Base-by-base conservation (phyloP, 2,797 vertebrate species). In the Lates japonicus region DNA sequence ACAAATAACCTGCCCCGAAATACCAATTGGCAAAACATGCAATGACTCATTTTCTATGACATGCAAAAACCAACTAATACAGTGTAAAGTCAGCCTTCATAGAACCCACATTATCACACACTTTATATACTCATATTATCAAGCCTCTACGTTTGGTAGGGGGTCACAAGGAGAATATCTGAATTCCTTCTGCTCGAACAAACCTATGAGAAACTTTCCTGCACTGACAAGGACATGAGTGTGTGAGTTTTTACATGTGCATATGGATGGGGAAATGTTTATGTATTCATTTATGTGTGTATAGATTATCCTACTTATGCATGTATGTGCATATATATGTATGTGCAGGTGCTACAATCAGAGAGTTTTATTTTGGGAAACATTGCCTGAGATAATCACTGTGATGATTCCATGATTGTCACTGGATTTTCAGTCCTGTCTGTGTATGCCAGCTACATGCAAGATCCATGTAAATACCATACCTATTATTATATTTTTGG, bases 401-500 rank as follows among this genome's bases (percentile, higher is more conserved):
- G 29, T 6, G 51, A 39, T 12, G 20, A 70, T 70, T 54, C n/a
- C 8, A 41, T 25, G 17, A 69, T 64, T 49, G 49, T 62, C 8
- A 13, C 1, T 20, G 66, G 69, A 74, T 78, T 80, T 73, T 31
- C 59, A 19, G 48, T 29, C 65, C 25, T 22, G 10, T 51, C 7
- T 46, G 17, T 37, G 37, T 48, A 14, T 52, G 68, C 41, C 60
- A 66, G 49, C 51, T 48, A 44, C 63, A 81, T 64, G 63, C 31
- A 13, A 46, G 37, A 63, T 63, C 29, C 42, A 73, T 68, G 80
- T 61, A 51, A 82, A 79, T 9, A 69, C 59, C 31, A 42, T 48
- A 78, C 60, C 42, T 57, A 31, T 57, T 39, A 11, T 69, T 13
- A 46, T 31, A 70, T 74, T 75, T 86, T 70, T 37, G 9, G 58